Percentiles rank a stretch among this genome's conserved stretches.
Conservation (phyloP, 2,888 invertebrate genomes). For the Apamea anceps region DNA sequence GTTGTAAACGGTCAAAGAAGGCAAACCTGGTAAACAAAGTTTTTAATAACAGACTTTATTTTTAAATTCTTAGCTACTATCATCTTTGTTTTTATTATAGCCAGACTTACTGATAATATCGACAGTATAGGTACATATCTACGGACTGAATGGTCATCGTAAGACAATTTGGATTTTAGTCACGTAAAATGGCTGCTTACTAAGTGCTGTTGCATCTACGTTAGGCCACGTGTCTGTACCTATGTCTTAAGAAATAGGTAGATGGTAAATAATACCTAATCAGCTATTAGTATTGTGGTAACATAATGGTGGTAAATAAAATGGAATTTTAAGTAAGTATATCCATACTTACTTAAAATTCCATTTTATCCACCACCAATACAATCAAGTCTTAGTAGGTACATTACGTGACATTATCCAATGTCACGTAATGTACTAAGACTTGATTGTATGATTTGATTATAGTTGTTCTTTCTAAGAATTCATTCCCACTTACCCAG, state of each 20-base stretch:
- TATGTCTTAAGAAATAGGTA: background rate
- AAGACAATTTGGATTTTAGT: constrained; percentile 21
- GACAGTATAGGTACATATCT: background rate
- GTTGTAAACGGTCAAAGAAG: constrained; percentile 34
- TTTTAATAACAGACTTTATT: constrained; percentile 18
- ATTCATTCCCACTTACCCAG: background rate
- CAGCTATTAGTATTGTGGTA: background rate
- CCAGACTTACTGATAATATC: constrained; percentile 2
- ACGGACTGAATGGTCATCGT: constrained; percentile 5
- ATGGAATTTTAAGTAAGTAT: background rate
- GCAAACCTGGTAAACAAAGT: constrained; percentile 19
- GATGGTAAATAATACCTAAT: constrained; percentile 7
- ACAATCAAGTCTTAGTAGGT: no score
- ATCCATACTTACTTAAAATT: no score
- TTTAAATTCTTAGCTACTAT: constrained; percentile 12
- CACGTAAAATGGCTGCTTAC: constrained; percentile 33
- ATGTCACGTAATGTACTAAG: background rate
- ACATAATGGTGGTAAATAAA: constrained; percentile 10
- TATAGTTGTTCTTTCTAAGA: background rate
- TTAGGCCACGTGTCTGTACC: constrained; percentile 9
- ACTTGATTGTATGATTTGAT: background rate
- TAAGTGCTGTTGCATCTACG: background rate
- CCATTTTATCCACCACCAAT: no score
- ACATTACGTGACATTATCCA: no score
- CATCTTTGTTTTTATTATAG: constrained; percentile 1